phyloP scores from a whole-genome alignment of 2,113 vertebrate genomes.

The Balaeniceps rex region DNA sequence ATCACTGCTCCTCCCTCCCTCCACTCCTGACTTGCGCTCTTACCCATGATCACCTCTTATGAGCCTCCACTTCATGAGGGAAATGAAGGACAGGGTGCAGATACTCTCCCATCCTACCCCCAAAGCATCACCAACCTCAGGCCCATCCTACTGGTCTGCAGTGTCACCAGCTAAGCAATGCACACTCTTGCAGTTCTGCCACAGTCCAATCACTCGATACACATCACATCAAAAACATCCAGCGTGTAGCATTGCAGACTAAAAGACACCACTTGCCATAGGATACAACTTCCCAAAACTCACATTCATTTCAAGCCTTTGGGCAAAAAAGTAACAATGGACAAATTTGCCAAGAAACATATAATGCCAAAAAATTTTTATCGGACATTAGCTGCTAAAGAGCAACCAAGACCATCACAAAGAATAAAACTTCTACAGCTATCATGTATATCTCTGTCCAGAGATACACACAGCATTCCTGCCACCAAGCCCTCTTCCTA shows the following conservation, averaged over 20 bases:
- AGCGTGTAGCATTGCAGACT: not conserved
- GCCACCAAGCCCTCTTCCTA: not conserved
- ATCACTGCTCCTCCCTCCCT: not conserved
- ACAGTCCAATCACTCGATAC: not conserved
- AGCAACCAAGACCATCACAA: not conserved
- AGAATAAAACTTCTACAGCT: not conserved
- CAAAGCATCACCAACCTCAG: not conserved
- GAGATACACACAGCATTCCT: not conserved
- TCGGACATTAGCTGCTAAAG: not conserved
- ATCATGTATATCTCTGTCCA: not conserved
- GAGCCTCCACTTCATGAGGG: not conserved
- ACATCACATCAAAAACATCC: not conserved
- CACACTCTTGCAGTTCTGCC: not conserved
- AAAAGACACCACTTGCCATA: not conserved
- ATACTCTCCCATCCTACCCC: not conserved
- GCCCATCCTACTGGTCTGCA: not conserved
- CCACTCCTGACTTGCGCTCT: not conserved
- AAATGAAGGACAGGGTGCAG: not conserved
- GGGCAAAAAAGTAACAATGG: not conserved
- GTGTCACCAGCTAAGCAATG: not conserved
- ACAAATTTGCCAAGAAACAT: not conserved
- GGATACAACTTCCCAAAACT: not conserved
- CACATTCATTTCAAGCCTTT: not conserved
- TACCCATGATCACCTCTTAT: not conserved
- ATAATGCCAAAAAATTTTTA: not conserved